Evolutionary conservation across 1,140 invertebrate species (phyloP).

Genomic region (Micrasema longulum): DNA sequence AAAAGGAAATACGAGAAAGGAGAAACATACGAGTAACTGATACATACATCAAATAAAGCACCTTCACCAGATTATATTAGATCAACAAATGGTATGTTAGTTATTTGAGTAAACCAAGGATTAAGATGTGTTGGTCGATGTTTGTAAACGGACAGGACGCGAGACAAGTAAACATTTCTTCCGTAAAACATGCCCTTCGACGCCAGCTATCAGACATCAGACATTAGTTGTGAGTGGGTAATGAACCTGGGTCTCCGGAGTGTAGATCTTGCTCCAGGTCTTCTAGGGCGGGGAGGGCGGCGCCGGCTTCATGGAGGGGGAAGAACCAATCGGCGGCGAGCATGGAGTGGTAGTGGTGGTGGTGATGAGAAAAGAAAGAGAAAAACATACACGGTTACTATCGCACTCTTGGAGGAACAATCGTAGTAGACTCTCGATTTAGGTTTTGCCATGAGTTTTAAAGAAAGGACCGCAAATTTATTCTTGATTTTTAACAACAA

Average conservation of each 20-base stretch:
- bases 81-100: neutral
- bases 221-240: conserved; percentile 15
- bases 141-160: no score
- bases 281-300: conserved; percentile 8
- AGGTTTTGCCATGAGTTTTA: no score
- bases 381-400: conserved; percentile 35
- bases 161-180: no score
- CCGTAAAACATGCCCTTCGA: no score
- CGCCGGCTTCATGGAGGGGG: conserved; percentile 1
- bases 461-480: no score
- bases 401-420: neutral
- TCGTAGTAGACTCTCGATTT: no score
- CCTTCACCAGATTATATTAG: no score
- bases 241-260: conserved; percentile 32
- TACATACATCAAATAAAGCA: no score
- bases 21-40: no score
- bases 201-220: neutral
- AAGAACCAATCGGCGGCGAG: conserved; percentile 1
- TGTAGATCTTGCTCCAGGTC: neutral
- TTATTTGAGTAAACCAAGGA: neutral
- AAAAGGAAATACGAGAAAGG: no score
- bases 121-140: no score
- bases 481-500: no score
- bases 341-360: conserved; percentile 4
- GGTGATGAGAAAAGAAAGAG: conserved; percentile 19